phyloP scores from a whole-genome alignment of 1,140 invertebrate species.

The Orius insidiosus region DNA sequence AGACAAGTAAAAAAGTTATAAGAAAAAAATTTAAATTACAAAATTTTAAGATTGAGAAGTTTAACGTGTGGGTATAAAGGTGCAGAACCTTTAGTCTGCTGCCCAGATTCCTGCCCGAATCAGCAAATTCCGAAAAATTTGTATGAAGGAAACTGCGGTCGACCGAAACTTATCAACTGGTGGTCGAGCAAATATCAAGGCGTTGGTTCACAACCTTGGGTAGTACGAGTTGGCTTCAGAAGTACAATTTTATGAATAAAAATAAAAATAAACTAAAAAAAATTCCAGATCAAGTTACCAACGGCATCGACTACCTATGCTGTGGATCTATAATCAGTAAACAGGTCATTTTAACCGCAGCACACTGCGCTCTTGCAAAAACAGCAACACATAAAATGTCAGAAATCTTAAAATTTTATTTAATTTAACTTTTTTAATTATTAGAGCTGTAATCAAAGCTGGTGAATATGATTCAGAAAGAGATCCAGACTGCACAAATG shows the following conservation, averaged over 20 bases:
- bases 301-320: slow-evolving; percentile 44
- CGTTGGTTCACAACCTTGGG: slow-evolving; percentile 46
- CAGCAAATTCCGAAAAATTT: background rate
- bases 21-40: background rate
- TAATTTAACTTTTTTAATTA: slow-evolving; percentile 16
- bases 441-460: slow-evolving; percentile 38
- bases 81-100: slow-evolving; percentile 25
- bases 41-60: slow-evolving; percentile 22
- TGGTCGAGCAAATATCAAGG: slow-evolving; percentile 41
- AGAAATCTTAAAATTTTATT: slow-evolving; percentile 23
- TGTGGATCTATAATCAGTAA: slow-evolving; percentile 46
- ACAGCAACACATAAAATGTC: slow-evolving; percentile 46
- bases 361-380: slow-evolving; percentile 50
- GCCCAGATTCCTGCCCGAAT: slow-evolving; percentile 21
- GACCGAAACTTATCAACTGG: slow-evolving; percentile 24
- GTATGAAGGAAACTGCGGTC: slow-evolving; percentile 30
- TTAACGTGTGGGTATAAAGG: slow-evolving; percentile 28
- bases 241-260: slow-evolving; percentile 27
- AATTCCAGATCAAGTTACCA: slow-evolving; percentile 35
- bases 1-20: slow-evolving; percentile 7
- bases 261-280: background rate
- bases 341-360: slow-evolving; percentile 43
- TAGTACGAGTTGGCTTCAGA: slow-evolving; percentile 45
- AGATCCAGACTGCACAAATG: slow-evolving; percentile 45
- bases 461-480: slow-evolving; percentile 42